A percentile compares a stretch with the other conserved stretches of the same genome.
phyloP scores from a whole-genome alignment of 2,888 invertebrate genomes.

The Tinea trinotella region DNA sequence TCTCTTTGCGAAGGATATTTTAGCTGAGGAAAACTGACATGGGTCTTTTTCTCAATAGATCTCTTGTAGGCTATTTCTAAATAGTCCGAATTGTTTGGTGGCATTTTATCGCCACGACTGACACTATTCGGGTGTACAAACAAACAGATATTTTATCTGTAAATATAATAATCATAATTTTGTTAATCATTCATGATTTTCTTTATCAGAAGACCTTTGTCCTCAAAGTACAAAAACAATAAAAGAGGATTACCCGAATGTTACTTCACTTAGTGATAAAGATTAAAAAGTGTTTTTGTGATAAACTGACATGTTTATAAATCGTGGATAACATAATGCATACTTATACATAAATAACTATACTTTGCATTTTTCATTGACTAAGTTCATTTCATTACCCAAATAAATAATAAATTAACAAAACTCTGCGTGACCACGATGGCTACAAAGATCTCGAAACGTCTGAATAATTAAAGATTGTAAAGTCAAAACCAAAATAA shows the following conservation, averaged over 20 bases:
- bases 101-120: conserved; percentile 27
- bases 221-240: neutral
- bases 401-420: no score
- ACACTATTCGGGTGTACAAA: neutral
- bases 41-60: conserved; percentile 40
- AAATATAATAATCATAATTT: neutral
- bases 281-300: no score
- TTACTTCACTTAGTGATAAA: no score
- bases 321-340: no score
- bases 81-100: conserved; percentile 31
- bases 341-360: no score
- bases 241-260: neutral
- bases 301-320: no score
- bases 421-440: no score
- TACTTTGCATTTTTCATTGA: no score
- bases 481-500: no score
- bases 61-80: conserved; percentile 34
- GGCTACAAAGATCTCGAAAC: no score
- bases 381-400: no score
- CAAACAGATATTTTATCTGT: neutral
- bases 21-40: conserved; percentile 61
- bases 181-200: neutral
- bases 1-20: conserved; percentile 64
- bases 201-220: neutral
- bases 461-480: no score